Evolutionary conservation across 2,888 invertebrate genomes (phyloP).

Genomic region (Rhaphigaster nebulosa): DNA sequence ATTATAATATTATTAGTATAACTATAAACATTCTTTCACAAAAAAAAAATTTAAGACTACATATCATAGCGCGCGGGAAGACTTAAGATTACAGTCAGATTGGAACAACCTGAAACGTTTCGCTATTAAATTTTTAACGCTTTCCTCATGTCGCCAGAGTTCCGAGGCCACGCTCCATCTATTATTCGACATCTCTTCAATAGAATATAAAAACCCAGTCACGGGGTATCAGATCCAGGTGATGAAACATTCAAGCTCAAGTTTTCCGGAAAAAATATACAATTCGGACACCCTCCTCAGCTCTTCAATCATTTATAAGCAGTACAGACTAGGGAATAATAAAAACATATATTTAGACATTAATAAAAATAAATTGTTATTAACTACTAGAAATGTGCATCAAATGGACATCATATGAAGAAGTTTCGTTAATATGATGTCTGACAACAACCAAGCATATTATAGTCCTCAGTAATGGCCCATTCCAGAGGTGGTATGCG

Average conservation of each 20-base stretch:
- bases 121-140: slow-evolving; percentile 4
- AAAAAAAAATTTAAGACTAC: no score
- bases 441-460: neutral
- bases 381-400: neutral
- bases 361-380: neutral
- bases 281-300: neutral
- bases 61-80: neutral
- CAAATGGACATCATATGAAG: neutral
- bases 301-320: neutral
- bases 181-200: neutral
- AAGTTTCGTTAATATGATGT: neutral
- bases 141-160: slow-evolving; percentile 20
- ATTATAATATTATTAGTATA: no score
- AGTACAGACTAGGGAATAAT: neutral
- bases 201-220: slow-evolving; percentile 25
- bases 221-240: neutral
- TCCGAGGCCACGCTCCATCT: neutral
- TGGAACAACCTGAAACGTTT: slow-evolving; percentile 7
- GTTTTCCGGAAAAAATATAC: slow-evolving; percentile 13
- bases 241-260: neutral
- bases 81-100: neutral
- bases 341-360: neutral
- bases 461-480: neutral
- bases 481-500: neutral
- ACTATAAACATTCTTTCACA: no score